Base-by-base conservation (phyloP, 2,113 vertebrate genomes). In the Etia nguti region DNA sequence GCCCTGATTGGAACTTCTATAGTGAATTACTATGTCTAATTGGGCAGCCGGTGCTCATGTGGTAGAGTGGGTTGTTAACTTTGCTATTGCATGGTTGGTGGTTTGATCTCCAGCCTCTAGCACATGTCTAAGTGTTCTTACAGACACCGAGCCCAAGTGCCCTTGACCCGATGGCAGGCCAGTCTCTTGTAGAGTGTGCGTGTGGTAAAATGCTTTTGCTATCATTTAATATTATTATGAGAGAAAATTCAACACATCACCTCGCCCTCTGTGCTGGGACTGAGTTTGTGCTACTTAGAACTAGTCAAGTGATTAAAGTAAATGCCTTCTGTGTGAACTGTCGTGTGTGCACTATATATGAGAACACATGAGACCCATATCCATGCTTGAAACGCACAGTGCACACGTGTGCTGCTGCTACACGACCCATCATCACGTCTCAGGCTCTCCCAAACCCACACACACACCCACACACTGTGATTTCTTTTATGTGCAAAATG, bases 391-490 rank as follows among this genome's bases (percentile, higher is more conserved):
- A 77, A 86, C 52, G 8, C 36, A 26, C 11, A 59, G 22, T 34
- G 46, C 31, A 29, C 54, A 43, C 22, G 16, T 31, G 77, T 41
- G 68, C 65, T 34, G 54, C 65, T 57, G 75, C 81, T 87, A 59
- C 68, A 50, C 86, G 77, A 81, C 36, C 54, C 12, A 65, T 80
- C 43, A 81, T 79, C 82, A 83, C 86, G 87, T 89, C 82, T 55
- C 52, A 79, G 34, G 65, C 24, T 80, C 77, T n/a, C 62, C 50
- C 48, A 73, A 55, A 73, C 62, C 62, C 48, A 73, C 48, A 36
- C 26, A 52, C 41, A 46, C 38, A 46, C n/a, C 34, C n/a, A 41
- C 62, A 68, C 22, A 26, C 68, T 7, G 6, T 73, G 22, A 73
- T 48, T 26, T 26, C 24, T 26, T 73, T 48, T 48, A 26, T 48